These are phyloP conservation scores for Bombus terrestris DNA, from an alignment of 1,140 invertebrate species.

Conservation along the genomic window DNA sequence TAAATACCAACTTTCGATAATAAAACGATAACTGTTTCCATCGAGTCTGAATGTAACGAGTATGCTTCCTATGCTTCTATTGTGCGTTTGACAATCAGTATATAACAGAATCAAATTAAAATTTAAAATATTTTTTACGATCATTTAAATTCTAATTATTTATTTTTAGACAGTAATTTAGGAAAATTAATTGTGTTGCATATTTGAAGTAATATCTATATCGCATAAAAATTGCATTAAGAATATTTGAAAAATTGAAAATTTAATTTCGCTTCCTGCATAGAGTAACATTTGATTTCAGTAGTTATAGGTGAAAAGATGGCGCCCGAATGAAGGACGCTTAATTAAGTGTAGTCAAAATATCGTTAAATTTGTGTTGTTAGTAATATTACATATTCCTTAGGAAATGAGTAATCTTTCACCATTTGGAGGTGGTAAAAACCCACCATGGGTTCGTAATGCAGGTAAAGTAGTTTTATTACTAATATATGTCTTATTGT, in stretches of 20 bases:
- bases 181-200: background rate
- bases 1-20: background rate
- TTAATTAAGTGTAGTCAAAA: slow-evolving; percentile 49
- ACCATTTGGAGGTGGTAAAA: slow-evolving; percentile 84
- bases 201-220: background rate
- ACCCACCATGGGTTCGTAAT: slow-evolving; percentile 84
- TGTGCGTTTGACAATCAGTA: background rate
- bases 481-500: slow-evolving; percentile 37
- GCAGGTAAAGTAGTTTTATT: slow-evolving; percentile 73
- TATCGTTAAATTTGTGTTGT: slow-evolving; percentile 43
- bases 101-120: slow-evolving; percentile 24
- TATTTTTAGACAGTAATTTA: background rate
- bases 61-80: background rate
- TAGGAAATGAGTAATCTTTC: slow-evolving; percentile 82
- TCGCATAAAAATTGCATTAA: background rate
- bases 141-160: background rate
- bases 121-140: background rate
- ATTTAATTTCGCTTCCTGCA: background rate
- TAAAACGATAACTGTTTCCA: background rate
- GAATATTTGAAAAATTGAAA: background rate
- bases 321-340: slow-evolving; percentile 78
- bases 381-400: slow-evolving; percentile 41
- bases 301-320: slow-evolving; percentile 71
- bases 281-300: slow-evolving; percentile 15
- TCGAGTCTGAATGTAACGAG: background rate